Conservation (phyloP, 2,113 vertebrate species). For the Mola mola region DNA sequence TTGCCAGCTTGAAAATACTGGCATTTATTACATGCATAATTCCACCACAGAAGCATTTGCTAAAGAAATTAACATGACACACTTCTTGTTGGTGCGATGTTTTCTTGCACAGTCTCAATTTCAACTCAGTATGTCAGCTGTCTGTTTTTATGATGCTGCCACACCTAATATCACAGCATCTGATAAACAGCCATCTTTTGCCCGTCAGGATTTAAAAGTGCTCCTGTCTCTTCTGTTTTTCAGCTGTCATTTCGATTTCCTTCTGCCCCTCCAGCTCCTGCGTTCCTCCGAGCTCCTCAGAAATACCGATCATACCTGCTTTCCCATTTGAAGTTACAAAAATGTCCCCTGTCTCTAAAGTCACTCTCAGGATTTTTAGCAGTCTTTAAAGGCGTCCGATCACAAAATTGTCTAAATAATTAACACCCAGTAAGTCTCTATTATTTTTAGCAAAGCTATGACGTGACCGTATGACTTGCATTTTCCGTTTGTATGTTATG, state of each 20-base stretch:
- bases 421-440: too few species aligned
- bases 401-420: too few species aligned
- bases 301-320: conserved; percentile 17
- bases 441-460: too few species aligned
- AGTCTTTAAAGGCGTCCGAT: too few species aligned
- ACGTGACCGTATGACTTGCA: too few species aligned
- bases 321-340: not conserved
- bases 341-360: too few species aligned
- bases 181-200: conserved; percentile 47
- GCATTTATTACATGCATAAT: too few species aligned
- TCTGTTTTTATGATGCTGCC: conserved; percentile 10
- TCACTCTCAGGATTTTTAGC: too few species aligned
- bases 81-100: not conserved
- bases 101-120: conserved; percentile 20
- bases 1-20: too few species aligned
- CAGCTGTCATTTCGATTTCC: conserved; percentile 53
- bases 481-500: too few species aligned
- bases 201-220: conserved; percentile 46
- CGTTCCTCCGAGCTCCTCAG: conserved; percentile 4
- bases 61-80: too few species aligned
- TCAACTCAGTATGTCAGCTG: conserved; percentile 42
- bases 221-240: conserved; percentile 46
- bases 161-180: conserved; percentile 46
- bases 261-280: conserved; percentile 23
- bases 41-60: too few species aligned